Base-by-base conservation (phyloP, 2,888 invertebrate genomes). In the Temnothorax rugatulus region DNA sequence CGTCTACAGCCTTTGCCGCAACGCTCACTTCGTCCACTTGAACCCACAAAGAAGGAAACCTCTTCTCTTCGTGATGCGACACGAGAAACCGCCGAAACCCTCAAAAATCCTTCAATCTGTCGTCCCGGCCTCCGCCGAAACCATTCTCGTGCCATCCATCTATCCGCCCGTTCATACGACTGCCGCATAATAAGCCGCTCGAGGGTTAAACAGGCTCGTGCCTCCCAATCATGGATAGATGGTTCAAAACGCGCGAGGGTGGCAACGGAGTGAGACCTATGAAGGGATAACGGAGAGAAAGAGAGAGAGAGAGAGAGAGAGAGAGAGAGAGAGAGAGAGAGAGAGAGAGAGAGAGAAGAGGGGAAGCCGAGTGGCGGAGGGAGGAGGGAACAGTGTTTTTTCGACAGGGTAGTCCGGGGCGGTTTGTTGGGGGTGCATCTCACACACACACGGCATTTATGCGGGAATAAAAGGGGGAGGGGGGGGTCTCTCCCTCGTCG, bases 401-500 rank as follows among this genome's bases (percentile, higher is more conserved):
- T 88, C 87, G 89, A 86, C 84, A 91, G 90, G 82, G 79, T 88
- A 84, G 87, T 84, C 76, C 77, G 89, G 91, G 93, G 92, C 91
- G 92, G 92, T 92, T 88, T 91, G 91, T 92, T 91, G 92, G 91
- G 92, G 93, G 92, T 91, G 92, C 92, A 91, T 92, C 29, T 4
- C 29, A 29, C 92, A 85, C 91, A 91, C 93, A 91, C 90, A 79
- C 88, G 89, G 91, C 90, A 90, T 91, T 91, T 92, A 92, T 88
- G 87, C 88, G 87, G 89, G 92, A 89, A 92, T 92, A 90, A 92
- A 92, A 89, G 89, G 44, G 41, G 38, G 25, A 8, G 77, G n/a
- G 34, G 9, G 13, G 50, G 11, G 21, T 18, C 11, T 1, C 9
- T 84, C 88, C 90, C 92, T 91, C 92, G 90, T 91, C 91, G 91